phyloP scores from a whole-genome alignment of 2,797 vertebrate species.

The Coendou prehensilis region DNA sequence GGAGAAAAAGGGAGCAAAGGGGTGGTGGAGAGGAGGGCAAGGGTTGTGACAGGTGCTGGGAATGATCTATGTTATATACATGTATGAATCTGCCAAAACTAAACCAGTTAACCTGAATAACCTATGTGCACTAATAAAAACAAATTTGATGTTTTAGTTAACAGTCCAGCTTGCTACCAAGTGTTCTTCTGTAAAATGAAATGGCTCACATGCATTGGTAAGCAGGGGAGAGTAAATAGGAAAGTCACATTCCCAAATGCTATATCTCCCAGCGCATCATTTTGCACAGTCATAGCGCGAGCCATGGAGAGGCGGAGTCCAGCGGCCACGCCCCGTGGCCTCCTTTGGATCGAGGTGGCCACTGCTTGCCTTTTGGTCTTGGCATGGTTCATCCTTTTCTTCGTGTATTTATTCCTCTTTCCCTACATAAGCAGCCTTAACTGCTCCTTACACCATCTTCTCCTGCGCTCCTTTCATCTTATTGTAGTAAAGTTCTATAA shows the following conservation, averaged over 20 bases:
- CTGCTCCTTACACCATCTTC: background rate
- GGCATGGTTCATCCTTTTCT: background rate
- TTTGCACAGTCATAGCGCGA: background rate
- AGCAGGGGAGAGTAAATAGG: background rate
- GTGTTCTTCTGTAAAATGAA: background rate
- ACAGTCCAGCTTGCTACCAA: background rate
- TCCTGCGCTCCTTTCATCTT: background rate
- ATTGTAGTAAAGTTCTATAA: background rate
- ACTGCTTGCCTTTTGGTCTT: background rate
- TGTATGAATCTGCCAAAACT: background rate
- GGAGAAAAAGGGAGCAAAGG: background rate
- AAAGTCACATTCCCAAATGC: background rate
- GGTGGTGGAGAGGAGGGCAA: background rate
- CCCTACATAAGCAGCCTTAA: background rate
- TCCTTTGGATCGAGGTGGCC: background rate
- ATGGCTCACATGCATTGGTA: background rate
- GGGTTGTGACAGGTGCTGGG: background rate
- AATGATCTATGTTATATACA: background rate
- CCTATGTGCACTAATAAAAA: background rate
- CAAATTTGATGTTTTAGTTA: background rate
- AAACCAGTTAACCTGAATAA: background rate
- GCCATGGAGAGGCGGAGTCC: fast-evolving
- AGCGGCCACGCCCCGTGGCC: fast-evolving
- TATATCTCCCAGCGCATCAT: background rate
- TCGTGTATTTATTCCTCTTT: background rate